phyloP scores from a whole-genome alignment of 1,140 invertebrate genomes.

The Daktulosphaira vitifoliae region DNA sequence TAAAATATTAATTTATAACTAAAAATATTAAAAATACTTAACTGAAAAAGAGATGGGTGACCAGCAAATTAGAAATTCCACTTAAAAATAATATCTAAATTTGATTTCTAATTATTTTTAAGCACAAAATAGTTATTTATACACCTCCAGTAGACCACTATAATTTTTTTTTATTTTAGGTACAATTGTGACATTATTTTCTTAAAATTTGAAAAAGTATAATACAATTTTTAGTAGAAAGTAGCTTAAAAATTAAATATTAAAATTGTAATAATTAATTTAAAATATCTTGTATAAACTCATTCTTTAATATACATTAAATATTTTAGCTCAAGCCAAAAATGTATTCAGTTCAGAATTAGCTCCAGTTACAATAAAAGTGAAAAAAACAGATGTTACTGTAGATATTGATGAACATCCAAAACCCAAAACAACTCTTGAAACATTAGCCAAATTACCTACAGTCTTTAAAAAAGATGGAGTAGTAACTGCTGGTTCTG shows the following conservation, averaged over 20 bases:
- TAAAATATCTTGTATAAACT: constrained; percentile 3
- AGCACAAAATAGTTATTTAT: no score
- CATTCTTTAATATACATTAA: no score
- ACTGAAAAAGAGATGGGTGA: no score
- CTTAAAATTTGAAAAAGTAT: not conserved
- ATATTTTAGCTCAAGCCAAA: constrained; percentile 67
- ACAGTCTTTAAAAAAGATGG: constrained; percentile 95
- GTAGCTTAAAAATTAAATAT: no score
- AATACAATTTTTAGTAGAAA: not conserved
- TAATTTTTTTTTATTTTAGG: not conserved
- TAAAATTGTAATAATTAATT: not conserved
- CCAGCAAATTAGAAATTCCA: no score
- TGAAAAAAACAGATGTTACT: constrained; percentile 68
- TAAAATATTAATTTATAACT: no score
- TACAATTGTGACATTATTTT: no score
- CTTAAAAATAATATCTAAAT: no score
- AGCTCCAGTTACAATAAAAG: constrained; percentile 72
- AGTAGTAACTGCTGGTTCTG: constrained; percentile 87
- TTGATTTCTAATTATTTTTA: no score
- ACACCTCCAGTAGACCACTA: no score
- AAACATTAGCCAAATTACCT: constrained; percentile 71
- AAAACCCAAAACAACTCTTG: constrained; percentile 74
- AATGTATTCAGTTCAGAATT: constrained; percentile 88
- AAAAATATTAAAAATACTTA: no score
- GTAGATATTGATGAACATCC: constrained; percentile 92